These are phyloP conservation scores for Cyphomyrmex costatus DNA, from an alignment of 1,140 invertebrate species.

Conservation along the genomic window DNA sequence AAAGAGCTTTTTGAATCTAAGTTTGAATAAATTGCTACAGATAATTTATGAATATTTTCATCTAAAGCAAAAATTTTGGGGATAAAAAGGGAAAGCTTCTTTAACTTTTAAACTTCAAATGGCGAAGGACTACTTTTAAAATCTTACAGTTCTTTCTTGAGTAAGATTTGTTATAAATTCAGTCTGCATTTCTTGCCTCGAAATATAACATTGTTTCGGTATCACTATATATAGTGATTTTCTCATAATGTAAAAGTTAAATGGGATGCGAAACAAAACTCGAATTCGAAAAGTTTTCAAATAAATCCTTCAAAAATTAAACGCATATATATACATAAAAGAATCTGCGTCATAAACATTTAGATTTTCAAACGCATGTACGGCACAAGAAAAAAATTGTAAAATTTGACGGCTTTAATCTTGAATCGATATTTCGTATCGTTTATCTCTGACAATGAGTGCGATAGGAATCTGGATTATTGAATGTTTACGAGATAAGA, in stretches of 20 bases:
- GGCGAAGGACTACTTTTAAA: too few relatives aligned
- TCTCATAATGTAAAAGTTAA: background rate
- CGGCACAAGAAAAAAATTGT: background rate
- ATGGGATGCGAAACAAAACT: background rate
- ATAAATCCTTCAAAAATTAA: background rate
- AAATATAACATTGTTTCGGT: too few relatives aligned
- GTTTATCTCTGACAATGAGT: background rate
- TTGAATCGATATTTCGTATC: background rate
- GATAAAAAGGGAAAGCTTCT: background rate
- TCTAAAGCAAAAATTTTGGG: background rate
- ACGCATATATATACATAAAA: background rate
- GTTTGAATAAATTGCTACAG: background rate
- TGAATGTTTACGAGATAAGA: constrained; percentile 10
- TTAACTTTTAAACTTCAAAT: too few relatives aligned
- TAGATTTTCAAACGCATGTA: background rate
- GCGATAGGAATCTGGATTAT: background rate
- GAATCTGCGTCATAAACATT: background rate
- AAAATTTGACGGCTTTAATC: background rate
- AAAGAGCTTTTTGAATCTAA: background rate
- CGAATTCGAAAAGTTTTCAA: background rate
- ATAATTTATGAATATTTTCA: too few relatives aligned
- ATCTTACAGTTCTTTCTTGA: too few relatives aligned
- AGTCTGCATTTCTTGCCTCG: too few relatives aligned
- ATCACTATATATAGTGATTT: too few relatives aligned
- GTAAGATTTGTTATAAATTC: too few relatives aligned